Percentiles rank a stretch among this genome's conserved stretches.
phyloP scores from a whole-genome alignment of 1,140 invertebrate species.

The Hycleus cichorii region DNA sequence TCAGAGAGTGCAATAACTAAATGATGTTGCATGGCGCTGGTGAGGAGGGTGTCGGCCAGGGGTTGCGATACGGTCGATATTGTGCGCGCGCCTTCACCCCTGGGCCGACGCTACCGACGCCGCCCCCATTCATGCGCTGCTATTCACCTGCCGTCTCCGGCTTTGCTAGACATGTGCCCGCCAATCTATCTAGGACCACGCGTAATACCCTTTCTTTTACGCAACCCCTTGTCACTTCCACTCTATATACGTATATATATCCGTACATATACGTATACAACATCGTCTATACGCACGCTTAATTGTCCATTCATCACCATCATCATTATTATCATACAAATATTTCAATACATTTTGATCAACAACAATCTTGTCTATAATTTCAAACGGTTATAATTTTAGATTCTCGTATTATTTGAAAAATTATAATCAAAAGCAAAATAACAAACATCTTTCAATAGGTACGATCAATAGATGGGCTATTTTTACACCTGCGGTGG shows the following conservation, averaged over 20 bases:
- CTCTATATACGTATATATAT: no score
- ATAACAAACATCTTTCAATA: no score
- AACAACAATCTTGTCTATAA: no score
- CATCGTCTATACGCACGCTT: conserved; percentile 15
- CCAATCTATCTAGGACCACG: conserved; percentile 4
- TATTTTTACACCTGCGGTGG: no score
- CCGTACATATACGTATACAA: not conserved
- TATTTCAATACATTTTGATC: no score
- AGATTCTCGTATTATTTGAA: no score
- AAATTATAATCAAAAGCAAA: no score
- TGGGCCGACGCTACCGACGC: conserved; percentile 20
- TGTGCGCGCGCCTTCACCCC: conserved; percentile 32
- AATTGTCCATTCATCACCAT: conserved; percentile 15
- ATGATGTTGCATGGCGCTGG: conserved; percentile 41
- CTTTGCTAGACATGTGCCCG: conserved; percentile 5
- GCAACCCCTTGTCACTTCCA: not conserved
- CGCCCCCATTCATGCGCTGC: conserved; percentile 23
- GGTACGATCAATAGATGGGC: no score
- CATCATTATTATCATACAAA: no score
- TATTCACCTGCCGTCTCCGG: conserved; percentile 15
- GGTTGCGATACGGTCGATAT: conserved; percentile 38
- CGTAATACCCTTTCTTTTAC: conserved; percentile 4
- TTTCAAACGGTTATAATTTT: no score
- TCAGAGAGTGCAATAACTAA: conserved; percentile 46
- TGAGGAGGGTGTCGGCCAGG: conserved; percentile 40